Conservation (phyloP, 1,140 invertebrate genomes). For the Drosophila kurseongensis region DNA sequence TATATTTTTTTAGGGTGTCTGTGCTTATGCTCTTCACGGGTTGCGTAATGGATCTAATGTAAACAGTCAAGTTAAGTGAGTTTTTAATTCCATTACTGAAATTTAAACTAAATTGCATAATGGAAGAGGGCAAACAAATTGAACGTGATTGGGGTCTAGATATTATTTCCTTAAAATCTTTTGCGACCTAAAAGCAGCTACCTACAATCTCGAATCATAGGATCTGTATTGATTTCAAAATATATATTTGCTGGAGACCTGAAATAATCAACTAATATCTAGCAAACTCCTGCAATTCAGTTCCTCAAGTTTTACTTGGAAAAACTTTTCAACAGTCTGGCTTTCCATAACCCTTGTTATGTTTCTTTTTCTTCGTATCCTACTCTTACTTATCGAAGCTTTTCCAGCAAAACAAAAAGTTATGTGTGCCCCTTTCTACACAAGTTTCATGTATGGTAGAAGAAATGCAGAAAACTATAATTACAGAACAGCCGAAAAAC, state of each 20-base stretch:
- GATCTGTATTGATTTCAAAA: not conserved
- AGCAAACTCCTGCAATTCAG: not conserved
- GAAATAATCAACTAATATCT: not conserved
- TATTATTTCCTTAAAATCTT: not conserved
- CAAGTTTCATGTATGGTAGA: constrained; percentile 9
- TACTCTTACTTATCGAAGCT: not conserved
- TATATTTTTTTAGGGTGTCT: constrained; percentile 18
- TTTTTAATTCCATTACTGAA: constrained; percentile 52
- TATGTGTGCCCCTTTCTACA: constrained; percentile 12
- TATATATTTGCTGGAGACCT: no score
- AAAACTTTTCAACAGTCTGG: not conserved
- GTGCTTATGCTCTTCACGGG: not conserved
- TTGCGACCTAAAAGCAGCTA: not conserved
- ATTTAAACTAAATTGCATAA: constrained; percentile 15
- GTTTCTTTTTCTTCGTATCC: not conserved
- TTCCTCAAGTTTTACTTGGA: not conserved
- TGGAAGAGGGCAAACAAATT: constrained; percentile 27
- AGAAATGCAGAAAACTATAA: constrained; percentile 65
- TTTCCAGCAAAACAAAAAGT: not conserved
- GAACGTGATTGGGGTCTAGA: constrained; percentile 7
- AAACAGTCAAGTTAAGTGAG: constrained; percentile 40
- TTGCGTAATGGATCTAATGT: constrained; percentile 56
- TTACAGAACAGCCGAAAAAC: constrained; percentile 57
- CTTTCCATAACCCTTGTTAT: not conserved
- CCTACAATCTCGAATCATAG: not conserved